Conservation (phyloP, 2,113 vertebrate species). For the Daboia siamensis region DNA sequence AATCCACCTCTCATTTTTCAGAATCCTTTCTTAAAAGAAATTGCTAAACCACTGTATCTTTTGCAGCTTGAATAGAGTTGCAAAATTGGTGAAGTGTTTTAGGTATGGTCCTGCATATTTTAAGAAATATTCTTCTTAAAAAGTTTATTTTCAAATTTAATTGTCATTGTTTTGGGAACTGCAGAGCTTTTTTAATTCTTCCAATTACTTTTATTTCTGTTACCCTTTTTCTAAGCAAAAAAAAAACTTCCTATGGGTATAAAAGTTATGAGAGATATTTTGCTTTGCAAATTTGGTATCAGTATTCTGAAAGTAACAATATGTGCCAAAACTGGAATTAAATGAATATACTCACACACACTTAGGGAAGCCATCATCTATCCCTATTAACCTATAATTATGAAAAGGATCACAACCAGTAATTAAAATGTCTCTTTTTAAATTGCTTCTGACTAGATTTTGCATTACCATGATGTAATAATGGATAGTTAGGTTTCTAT, state of each 20-base stretch:
- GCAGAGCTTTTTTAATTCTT: background rate
- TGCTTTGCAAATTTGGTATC: background rate
- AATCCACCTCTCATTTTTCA: background rate
- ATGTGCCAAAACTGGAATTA: background rate
- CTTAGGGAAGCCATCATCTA: background rate
- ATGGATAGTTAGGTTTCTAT: background rate
- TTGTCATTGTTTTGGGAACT: background rate
- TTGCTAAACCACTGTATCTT: background rate
- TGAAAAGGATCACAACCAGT: background rate
- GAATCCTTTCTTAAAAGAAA: background rate
- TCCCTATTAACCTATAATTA: background rate
- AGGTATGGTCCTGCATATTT: background rate
- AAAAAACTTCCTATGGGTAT: background rate
- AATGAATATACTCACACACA: background rate
- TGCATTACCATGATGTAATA: background rate
- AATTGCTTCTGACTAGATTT: background rate
- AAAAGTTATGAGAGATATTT: background rate
- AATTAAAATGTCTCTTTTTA: background rate
- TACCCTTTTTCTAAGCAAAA: background rate
- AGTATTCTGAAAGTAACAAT: background rate
- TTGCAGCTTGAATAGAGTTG: background rate
- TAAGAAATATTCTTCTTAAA: background rate
- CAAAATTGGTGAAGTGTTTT: background rate
- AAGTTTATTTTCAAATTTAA: background rate
- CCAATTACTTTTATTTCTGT: background rate